Evolutionary conservation across 2,888 invertebrate species (phyloP), one percentile per base, ranked within the genome.

Genomic region (Amphipyra berbera): DNA sequence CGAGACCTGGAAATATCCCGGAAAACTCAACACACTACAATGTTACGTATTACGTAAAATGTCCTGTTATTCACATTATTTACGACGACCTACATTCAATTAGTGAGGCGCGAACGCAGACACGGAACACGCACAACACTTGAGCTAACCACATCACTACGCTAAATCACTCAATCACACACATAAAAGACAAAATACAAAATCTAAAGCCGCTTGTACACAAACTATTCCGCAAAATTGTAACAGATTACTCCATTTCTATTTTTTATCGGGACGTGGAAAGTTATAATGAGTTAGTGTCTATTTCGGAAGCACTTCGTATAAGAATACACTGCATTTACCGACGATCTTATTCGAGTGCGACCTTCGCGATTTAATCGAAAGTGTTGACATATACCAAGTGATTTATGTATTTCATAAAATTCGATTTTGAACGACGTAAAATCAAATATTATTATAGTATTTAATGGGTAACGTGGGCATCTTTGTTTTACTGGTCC

Each of bases 351-450:
- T 85, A 85, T 86, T 86, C 78, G 77, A 73, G 68, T 56, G 49
- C 84, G 90, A 86, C 94, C 94, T 94, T 94, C 90, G 69, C 55
- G 52, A 68, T 86, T 89, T 93, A 94, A 94, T 93, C 90, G 94
- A 93, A 94, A 88, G 93, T 92, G 94, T 89, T 94, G 94, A 94
- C 93, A 94, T 81, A 83, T 69, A 73, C 68, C 70, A 80, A 69
- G 71, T 90, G 93, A 94, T 94, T 94, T 94, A 93, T 92, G 78
- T 81, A 83, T 89, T 88, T 83, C 87, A 87, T 87, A 87, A 87
- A 87, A 87, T 86, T 87, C 85, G 84, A 85, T 88, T 78, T 84
- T 86, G 86, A 87, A 87, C 84, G 85, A 86, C 85, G 88, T 88
- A 87, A 90, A 91, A 90, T 89, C 87, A 90, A 90, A 90, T 89